Percentiles rank a stretch among this genome's conserved stretches.
phyloP scores from a whole-genome alignment of 2,888 invertebrate genomes.

The Caenorhabditis angaria region DNA sequence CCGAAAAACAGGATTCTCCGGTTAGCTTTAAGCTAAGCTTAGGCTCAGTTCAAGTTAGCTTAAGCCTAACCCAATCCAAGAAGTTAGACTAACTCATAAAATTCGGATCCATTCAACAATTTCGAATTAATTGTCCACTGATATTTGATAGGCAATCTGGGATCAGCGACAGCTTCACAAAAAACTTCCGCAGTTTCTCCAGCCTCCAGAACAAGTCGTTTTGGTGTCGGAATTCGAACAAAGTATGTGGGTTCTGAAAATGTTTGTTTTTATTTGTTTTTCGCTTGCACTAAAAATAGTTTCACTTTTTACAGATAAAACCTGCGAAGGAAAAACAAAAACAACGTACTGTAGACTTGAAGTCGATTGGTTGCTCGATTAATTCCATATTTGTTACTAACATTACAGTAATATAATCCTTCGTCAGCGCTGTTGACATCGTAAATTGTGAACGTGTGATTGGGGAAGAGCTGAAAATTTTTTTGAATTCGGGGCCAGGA shows the following conservation, averaged over 20 bases:
- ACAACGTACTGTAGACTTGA: constrained; percentile 69
- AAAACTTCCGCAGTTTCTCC: constrained; percentile 53
- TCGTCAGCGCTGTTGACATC: constrained; percentile 67
- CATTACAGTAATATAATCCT: constrained; percentile 72
- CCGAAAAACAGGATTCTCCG: too few relatives aligned
- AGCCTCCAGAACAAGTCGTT: constrained; percentile 61
- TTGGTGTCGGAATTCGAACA: constrained; percentile 64
- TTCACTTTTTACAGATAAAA: not conserved
- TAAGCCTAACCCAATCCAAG: not conserved
- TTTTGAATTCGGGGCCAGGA: not conserved
- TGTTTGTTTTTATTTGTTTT: not conserved
- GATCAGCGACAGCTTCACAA: constrained; percentile 67
- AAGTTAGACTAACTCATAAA: constrained; percentile 36
- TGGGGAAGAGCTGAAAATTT: constrained; percentile 60
- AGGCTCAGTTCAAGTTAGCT: too few relatives aligned
- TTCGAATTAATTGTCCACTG: constrained; percentile 67
- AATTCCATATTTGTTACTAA: constrained; percentile 71
- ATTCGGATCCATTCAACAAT: constrained; percentile 47
- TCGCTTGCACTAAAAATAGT: constrained; percentile 3
- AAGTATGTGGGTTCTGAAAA: constrained; percentile 70
- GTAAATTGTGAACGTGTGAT: constrained; percentile 68
- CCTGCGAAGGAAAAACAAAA: not conserved
- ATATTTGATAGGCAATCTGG: constrained; percentile 62
- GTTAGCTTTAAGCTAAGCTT: too few relatives aligned
- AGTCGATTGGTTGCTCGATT: constrained; percentile 68